These are phyloP conservation scores for Ceriagrion tenellum DNA, from an alignment of 2,888 invertebrate species.

Conservation along the genomic window DNA sequence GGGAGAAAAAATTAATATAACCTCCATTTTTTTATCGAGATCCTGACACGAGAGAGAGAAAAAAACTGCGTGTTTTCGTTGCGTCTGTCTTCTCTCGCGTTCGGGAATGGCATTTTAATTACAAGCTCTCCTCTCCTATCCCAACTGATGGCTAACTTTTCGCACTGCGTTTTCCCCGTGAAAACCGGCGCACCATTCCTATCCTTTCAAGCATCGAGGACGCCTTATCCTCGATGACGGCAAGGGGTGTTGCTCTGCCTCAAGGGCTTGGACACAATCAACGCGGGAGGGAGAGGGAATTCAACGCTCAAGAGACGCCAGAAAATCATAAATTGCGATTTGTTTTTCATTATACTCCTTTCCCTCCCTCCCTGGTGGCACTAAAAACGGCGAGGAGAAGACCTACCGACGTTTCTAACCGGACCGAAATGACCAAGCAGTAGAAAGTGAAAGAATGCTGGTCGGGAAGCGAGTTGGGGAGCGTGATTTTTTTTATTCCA, in stretches of 20 bases:
- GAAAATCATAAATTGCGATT: constrained; percentile 37
- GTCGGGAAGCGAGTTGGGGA: not conserved
- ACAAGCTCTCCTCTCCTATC: not conserved
- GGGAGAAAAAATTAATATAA: constrained; percentile 13
- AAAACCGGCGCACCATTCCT: not conserved
- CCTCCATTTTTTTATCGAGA: not conserved
- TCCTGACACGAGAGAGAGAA: not conserved
- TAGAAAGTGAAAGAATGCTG: not conserved
- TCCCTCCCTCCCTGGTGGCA: not conserved
- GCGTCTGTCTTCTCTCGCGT: constrained; percentile 41
- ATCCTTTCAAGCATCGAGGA: not conserved
- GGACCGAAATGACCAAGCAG: not conserved
- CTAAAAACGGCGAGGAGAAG: not conserved
- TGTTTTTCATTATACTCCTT: not conserved
- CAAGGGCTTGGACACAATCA: not conserved
- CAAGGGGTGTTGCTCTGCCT: not conserved
- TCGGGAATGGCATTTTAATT: constrained; percentile 60
- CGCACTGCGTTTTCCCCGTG: not conserved
- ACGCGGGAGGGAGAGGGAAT: not conserved
- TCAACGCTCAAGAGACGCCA: not conserved
- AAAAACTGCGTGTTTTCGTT: constrained; percentile 32
- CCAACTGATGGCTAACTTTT: not conserved
- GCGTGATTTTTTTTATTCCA: not conserved
- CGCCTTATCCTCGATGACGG: not conserved
- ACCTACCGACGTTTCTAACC: not conserved